Percentiles rank a stretch among this genome's conserved stretches.
These are phyloP conservation scores for Iselma pallidipennis DNA, from an alignment of 2,888 invertebrate genomes.

Conservation along the genomic window DNA sequence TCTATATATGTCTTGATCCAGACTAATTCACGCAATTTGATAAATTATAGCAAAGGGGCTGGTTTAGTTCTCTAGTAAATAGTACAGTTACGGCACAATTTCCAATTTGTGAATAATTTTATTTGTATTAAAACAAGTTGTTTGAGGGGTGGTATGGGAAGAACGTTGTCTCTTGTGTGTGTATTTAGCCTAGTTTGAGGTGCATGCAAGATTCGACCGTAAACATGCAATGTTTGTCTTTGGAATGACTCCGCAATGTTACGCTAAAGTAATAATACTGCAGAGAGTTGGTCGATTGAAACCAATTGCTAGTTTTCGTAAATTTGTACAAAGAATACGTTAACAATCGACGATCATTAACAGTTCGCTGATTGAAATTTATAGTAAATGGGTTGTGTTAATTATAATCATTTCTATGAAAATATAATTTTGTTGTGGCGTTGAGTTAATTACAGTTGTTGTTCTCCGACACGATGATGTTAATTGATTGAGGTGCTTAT, in stretches of 20 bases:
- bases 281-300: no score
- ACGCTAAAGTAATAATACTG: no score
- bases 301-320: no score
- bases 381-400: background rate
- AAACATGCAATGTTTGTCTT: conserved; percentile 29
- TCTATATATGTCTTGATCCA: background rate
- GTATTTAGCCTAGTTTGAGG: no score
- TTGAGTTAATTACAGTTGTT: background rate
- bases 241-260: conserved; percentile 18
- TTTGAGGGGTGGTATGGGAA: no score
- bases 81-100: background rate
- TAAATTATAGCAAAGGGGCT: conserved; percentile 4
- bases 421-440: background rate
- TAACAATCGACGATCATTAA: background rate
- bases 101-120: background rate
- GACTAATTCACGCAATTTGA: conserved; percentile 18
- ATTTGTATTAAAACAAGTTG: no score
- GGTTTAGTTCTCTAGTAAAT: background rate
- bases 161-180: no score
- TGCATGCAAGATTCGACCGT: conserved; percentile 20
- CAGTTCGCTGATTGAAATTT: background rate
- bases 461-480: background rate
- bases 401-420: background rate
- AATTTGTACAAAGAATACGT: background rate
- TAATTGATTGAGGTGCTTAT: conserved; percentile 10